Evolutionary conservation across 2,113 vertebrate species (phyloP), one percentile per base, ranked within the genome.

Genomic region (Leptobrachium leishanense): DNA sequence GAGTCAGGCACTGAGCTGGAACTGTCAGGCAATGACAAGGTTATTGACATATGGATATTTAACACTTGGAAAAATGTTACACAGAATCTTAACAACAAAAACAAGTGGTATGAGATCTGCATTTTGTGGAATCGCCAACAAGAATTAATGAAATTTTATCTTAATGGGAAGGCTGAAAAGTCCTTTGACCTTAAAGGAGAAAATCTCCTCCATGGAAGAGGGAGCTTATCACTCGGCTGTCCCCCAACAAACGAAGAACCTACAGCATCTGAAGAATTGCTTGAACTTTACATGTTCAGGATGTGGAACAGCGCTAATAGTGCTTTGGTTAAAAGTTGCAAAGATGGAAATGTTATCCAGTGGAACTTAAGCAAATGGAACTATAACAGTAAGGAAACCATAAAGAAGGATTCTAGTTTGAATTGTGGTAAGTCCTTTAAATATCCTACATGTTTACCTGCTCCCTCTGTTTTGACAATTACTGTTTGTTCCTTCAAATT

Each of bases 221-320:
- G 88, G 10, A 74, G 84, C 11, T 84, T 91, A 73, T 80, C 87
- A 57, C 90, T 91, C 81, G 90, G 90, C 13, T 90, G 88, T 50
- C 83, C 88, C 59, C 83, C 84, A 50, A 50, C 76, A 11, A n/a
- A n/a, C n/a, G n/a, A n/a, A n/a, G n/a, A n/a, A n/a, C n/a, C n/a
- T n/a, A n/a, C n/a, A n/a, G n/a, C n/a, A n/a, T 46, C 44, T 78
- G 40, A 15, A 44, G 89, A 88, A 40, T 84, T 91, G 86, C 64
- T 75, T 41, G 90, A 90, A 69, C 76, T 90, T 46, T 91, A 91
- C 82, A 84, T 91, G 85, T 89, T 91, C 80, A 86, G 88, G 82
- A 90, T 90, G 88, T 90, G 89, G 88, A 84, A 85, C 77, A 86
- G 76, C 79, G 84, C 82, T 82, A 77, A 85, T 41, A 72, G 79